These are phyloP conservation scores for Phataginus tetradactyla DNA, from an alignment of 2,797 vertebrate species.

Conservation along the genomic window DNA sequence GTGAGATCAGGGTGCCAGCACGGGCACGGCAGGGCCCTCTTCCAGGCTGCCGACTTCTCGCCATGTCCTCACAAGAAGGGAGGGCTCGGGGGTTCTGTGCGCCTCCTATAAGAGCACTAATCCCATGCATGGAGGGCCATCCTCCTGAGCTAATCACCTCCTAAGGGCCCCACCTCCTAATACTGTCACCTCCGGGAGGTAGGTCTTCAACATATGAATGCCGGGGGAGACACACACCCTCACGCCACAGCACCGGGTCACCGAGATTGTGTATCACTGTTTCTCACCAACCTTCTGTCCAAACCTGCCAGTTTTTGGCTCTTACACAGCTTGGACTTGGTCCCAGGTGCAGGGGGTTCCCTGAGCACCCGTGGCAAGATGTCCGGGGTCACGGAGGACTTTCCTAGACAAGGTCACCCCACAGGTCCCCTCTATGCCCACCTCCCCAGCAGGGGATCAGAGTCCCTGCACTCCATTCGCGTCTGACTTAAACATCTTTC, in stretches of 20 bases:
- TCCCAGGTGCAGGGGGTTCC: neutral
- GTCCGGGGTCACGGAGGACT: neutral
- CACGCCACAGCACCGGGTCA: neutral
- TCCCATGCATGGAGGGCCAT: neutral
- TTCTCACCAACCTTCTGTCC: neutral
- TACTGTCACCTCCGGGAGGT: neutral
- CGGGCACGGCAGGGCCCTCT: neutral
- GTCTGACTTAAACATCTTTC: neutral
- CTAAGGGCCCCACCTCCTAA: neutral
- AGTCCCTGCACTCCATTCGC: neutral
- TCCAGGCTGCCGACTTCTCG: neutral
- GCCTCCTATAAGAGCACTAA: neutral
- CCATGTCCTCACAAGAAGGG: neutral
- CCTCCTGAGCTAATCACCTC: neutral
- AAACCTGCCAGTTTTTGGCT: neutral
- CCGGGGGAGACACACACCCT: neutral
- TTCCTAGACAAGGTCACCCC: neutral
- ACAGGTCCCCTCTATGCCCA: accelerated
- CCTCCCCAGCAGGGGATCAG: neutral
- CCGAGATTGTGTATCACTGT: neutral
- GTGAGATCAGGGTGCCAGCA: neutral
- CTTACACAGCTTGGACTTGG: neutral
- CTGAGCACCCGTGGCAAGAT: neutral
- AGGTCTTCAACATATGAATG: neutral
- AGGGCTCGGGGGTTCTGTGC: neutral